A percentile compares a stretch with the other conserved stretches of the same genome.
These are phyloP conservation scores for Cheilosia soror DNA, from an alignment of 2,888 invertebrate species.

Conservation along the genomic window DNA sequence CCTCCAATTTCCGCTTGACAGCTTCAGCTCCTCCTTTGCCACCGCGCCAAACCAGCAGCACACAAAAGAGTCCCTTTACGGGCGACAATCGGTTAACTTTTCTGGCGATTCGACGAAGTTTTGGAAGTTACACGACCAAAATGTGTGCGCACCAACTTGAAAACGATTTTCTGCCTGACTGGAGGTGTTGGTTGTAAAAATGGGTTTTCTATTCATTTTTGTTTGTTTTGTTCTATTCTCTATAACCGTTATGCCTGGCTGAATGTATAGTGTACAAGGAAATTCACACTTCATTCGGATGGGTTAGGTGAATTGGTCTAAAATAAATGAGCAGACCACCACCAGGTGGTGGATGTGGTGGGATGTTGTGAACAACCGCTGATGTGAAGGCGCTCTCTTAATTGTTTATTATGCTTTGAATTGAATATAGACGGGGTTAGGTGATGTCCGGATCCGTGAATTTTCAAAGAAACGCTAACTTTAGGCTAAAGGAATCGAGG, in stretches of 20 bases:
- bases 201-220: slow-evolving; percentile 22
- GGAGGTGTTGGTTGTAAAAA: slow-evolving; percentile 62
- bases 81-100: slow-evolving; percentile 58
- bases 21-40: slow-evolving; percentile 32
- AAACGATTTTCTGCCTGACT: slow-evolving; percentile 74
- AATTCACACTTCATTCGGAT: slow-evolving; percentile 72
- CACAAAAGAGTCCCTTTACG: slow-evolving; percentile 13
- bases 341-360: slow-evolving; percentile 61
- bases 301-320: slow-evolving; percentile 62
- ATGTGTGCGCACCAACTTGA: slow-evolving; percentile 59
- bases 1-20: slow-evolving; percentile 83
- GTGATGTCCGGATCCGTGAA: too few relatives aligned
- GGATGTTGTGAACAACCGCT: slow-evolving; percentile 33
- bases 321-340: slow-evolving; percentile 67
- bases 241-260: slow-evolving; percentile 45
- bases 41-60: background rate
- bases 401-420: slow-evolving; percentile 22
- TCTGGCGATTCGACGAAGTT: slow-evolving; percentile 44
- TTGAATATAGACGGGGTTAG: background rate
- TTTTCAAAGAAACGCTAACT: too few relatives aligned
- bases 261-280: slow-evolving; percentile 53
- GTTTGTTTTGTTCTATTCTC: slow-evolving; percentile 6
- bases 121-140: slow-evolving; percentile 65
- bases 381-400: background rate
- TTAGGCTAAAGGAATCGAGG: too few relatives aligned